Evolutionary conservation across 2,888 invertebrate species (phyloP), one percentile per base, ranked within the genome.

Genomic region (Hecatera dysodea): DNA sequence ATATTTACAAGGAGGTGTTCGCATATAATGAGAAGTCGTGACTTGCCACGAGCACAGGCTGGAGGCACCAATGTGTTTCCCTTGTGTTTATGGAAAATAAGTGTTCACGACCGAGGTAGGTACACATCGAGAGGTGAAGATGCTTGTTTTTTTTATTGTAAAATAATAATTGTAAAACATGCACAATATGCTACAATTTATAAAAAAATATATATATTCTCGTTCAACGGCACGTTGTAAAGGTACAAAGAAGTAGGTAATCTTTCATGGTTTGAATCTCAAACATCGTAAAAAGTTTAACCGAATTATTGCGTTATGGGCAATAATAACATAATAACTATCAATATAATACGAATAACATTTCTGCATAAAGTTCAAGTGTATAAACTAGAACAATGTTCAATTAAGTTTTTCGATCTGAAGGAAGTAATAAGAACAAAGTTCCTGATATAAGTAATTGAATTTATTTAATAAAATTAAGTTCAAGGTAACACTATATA

Each of bases 21-120:
- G 46, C 57, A 46, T 60, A 74, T 78, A 81, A 82, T 76, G 75
- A 67, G 70, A 73, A 77, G 75, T 83, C 84, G 85, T 84, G 85
- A 83, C 84, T 81, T 79, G 71, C 67, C 53, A 56, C 70, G 67
- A 81, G 78, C 72, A 72, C 76, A 42, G 60, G 55, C 72, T 68
- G 72, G 57, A 67, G 67, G 75, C 39, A 66, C 72, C 48, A 63
- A 74, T 67, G 67, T 69, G 67, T 77, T 81, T 78, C 68, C 76
- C 78, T 83, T 81, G 83, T 81, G 53, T 84, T 81, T 83, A 83
- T 85, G 69, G 78, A 80, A 82, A 84, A 66, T 72, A 72, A 76
- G 72, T 67, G 64, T 79, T 67, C 64, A 72, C 57, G 82, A 72
- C 66, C 39, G 39, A 39, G 15, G 33, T 48, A 39, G 15, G 33